Conservation (phyloP, 2,797 vertebrate genomes). For the Sardinella longiceps region DNA sequence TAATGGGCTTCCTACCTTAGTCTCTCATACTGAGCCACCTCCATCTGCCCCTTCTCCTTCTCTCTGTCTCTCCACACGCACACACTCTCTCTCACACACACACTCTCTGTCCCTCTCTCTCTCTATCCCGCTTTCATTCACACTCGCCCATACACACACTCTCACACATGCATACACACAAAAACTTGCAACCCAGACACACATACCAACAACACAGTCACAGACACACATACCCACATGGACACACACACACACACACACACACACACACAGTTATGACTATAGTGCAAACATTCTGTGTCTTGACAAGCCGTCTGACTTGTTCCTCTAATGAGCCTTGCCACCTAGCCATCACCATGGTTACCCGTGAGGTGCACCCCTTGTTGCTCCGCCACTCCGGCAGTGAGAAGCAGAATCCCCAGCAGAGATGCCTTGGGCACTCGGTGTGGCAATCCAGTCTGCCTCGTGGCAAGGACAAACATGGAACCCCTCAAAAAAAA, state of each 20-base stretch:
- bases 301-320: constrained; percentile 9
- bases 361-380: constrained; percentile 37
- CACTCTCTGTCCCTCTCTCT: background rate
- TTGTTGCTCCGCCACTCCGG: constrained; percentile 20
- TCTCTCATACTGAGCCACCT: background rate
- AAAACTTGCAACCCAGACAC: background rate
- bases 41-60: background rate
- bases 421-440: constrained; percentile 49
- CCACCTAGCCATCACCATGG: constrained; percentile 53
- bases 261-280: background rate
- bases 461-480: constrained; percentile 16
- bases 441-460: background rate
- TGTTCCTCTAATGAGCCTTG: constrained; percentile 52
- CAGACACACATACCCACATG: background rate
- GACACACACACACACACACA: background rate
- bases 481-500: background rate
- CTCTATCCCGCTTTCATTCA: background rate
- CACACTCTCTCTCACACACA: constrained; percentile 21
- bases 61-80: background rate
- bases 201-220: background rate
- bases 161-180: constrained; percentile 4
- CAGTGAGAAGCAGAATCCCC: constrained; percentile 45
- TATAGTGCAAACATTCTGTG: constrained; percentile 21
- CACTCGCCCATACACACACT: background rate
- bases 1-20: background rate